Base-by-base conservation (phyloP, 2,113 vertebrate species). In the Saccopteryx leptura region DNA sequence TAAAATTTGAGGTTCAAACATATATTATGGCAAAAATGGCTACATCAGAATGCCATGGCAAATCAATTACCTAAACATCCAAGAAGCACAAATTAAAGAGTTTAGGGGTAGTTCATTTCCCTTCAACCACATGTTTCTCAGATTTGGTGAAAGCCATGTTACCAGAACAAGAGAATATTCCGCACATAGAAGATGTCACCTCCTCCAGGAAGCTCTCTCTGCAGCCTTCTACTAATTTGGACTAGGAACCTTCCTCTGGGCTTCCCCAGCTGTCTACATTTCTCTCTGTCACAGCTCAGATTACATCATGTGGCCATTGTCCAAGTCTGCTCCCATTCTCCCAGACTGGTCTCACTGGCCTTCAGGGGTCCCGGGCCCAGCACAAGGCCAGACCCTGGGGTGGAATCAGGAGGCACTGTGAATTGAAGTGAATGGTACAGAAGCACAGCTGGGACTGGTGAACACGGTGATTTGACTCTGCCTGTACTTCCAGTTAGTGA, bases 181-280 rank as follows among this genome's bases (percentile, higher is more conserved):
- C 48, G 81, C 33, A 66, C 5, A 58, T 4, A 79, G 23, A 17
- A 65, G 23, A 63, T 76, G 54, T 33, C 4, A 56, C 9, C 6
- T 79, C 75, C 88, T 94, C 69, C 66, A 88, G 82, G 82, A 93
- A 91, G 50, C 65, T 63, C 48, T 76, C 80, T 12, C 52, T 68
- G 28, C 0, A 61, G 33, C 24, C 46, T 91, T 93, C 76, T 79
- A 9, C 18, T 33, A 56, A 24, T 9, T n/a, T 80, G 33, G n/a
- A 31, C 31, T 84, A 75, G 48, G 65, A 21, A 31, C n/a, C 65
- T 23, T 50, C 26, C 58, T 79, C 65, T 48, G 28, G 18, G n/a
- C 15, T 91, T 39, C 39, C 33, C 19, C 46, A 65, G 65, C 28
- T 84, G 81, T 46, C 48, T 87, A 14, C 13, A 72, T 82, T 86